Percentiles rank a stretch among this genome's conserved stretches.
phyloP scores from a whole-genome alignment of 1,140 invertebrate genomes.

The Xylocopa sonorina region DNA sequence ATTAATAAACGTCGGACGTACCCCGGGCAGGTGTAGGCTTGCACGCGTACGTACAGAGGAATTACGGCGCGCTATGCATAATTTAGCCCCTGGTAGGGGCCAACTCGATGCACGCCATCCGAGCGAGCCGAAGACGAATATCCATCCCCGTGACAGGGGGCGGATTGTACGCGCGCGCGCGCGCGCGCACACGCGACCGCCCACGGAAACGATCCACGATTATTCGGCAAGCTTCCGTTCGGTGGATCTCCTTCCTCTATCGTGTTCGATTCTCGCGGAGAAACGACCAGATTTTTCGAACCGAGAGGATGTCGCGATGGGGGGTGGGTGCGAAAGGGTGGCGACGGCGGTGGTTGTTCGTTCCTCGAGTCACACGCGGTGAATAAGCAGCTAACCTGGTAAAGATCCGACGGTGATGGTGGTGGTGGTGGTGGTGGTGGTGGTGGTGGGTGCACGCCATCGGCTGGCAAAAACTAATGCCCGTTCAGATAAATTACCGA shows the following conservation, averaged over 20 bases:
- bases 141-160: neutral
- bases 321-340: too few relatives aligned
- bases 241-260: too few relatives aligned
- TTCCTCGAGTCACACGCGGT: too few relatives aligned
- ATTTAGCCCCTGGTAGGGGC: conserved; percentile 26
- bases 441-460: conserved; percentile 78
- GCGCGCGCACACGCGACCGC: too few relatives aligned
- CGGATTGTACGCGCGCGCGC: neutral
- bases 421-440: too few relatives aligned
- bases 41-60: conserved; percentile 16
- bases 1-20: conserved; percentile 56
- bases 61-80: conserved; percentile 31
- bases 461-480: conserved; percentile 81
- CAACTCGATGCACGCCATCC: conserved; percentile 27
- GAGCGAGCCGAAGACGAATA: conserved; percentile 23
- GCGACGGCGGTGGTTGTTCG: too few relatives aligned
- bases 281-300: too few relatives aligned
- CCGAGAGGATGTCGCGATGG: too few relatives aligned
- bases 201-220: conserved; percentile 20
- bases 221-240: conserved; percentile 27
- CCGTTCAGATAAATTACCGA: conserved; percentile 82
- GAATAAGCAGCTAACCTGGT: conserved; percentile 79
- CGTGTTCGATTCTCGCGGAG: too few relatives aligned
- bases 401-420: too few relatives aligned
- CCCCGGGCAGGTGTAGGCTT: conserved; percentile 52